Evolutionary conservation across 2,888 invertebrate species (phyloP).

Genomic region (Idaea biselata): DNA sequence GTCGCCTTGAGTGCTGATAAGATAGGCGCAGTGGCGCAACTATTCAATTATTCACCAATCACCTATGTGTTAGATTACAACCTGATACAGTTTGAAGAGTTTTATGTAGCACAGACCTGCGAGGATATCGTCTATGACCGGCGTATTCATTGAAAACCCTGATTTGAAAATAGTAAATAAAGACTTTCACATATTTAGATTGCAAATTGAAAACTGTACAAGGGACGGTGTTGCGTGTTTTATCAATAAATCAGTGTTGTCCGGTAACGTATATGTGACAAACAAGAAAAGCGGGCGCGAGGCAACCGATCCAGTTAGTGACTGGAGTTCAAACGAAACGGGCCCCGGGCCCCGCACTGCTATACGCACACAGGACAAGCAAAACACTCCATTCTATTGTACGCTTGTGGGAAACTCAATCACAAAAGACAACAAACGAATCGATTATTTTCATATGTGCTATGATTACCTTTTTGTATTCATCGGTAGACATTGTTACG

Average conservation of each 20-base stretch:
- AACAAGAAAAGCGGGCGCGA: slow-evolving; percentile 54
- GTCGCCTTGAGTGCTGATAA: slow-evolving; percentile 56
- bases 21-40: slow-evolving; percentile 49
- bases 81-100: slow-evolving; percentile 16
- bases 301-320: slow-evolving; percentile 52
- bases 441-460: slow-evolving; percentile 38
- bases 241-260: slow-evolving; percentile 42
- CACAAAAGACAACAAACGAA: slow-evolving; percentile 60
- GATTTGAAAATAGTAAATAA: slow-evolving; percentile 30
- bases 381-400: slow-evolving; percentile 70
- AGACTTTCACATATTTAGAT: slow-evolving; percentile 28
- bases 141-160: slow-evolving; percentile 57
- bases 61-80: slow-evolving; percentile 27
- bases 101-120: slow-evolving; percentile 53
- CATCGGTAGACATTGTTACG: slow-evolving; percentile 24
- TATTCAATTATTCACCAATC: slow-evolving; percentile 44
- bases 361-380: slow-evolving; percentile 54
- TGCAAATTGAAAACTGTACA: slow-evolving; percentile 8
- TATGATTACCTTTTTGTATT: slow-evolving; percentile 26
- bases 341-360: slow-evolving; percentile 39
- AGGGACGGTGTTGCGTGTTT: slow-evolving; percentile 15
- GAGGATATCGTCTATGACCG: slow-evolving; percentile 48
- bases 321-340: slow-evolving; percentile 49
- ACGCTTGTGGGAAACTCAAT: slow-evolving; percentile 66
- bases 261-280: slow-evolving; percentile 32